phyloP scores from a whole-genome alignment of 2,797 vertebrate species.

The Capromys pilorides region DNA sequence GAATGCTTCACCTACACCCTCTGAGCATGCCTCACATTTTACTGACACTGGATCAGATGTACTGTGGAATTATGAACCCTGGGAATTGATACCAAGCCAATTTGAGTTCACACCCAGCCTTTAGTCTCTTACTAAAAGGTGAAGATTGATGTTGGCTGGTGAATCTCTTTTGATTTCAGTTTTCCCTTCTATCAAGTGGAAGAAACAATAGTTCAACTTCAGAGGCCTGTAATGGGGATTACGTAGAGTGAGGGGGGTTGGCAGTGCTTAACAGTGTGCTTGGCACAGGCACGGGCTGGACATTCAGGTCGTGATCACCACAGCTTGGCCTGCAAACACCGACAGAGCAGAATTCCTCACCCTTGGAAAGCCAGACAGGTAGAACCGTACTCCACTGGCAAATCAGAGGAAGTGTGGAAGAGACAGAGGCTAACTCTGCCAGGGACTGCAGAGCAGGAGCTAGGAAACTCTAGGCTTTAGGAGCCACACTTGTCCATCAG shows the following conservation, averaged over 20 bases:
- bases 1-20: neutral
- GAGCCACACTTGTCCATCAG: neutral
- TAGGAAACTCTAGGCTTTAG: neutral
- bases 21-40: neutral
- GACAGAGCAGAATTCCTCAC: neutral
- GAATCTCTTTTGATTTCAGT: neutral
- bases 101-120: neutral
- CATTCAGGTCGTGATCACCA: neutral
- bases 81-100: neutral
- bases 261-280: neutral
- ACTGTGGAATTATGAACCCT: too few species aligned
- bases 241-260: neutral
- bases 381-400: neutral
- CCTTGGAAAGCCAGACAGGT: neutral
- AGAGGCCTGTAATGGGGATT: neutral
- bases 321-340: neutral
- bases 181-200: neutral
- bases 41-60: neutral
- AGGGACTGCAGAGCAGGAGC: neutral
- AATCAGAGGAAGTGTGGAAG: neutral
- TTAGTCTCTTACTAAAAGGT: slow-evolving; percentile 1
- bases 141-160: neutral
- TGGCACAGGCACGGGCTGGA: neutral
- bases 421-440: too few species aligned
- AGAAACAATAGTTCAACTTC: slow-evolving; percentile 1